phyloP scores from a whole-genome alignment of 2,113 vertebrate species.

The Heteronetta atricapilla region DNA sequence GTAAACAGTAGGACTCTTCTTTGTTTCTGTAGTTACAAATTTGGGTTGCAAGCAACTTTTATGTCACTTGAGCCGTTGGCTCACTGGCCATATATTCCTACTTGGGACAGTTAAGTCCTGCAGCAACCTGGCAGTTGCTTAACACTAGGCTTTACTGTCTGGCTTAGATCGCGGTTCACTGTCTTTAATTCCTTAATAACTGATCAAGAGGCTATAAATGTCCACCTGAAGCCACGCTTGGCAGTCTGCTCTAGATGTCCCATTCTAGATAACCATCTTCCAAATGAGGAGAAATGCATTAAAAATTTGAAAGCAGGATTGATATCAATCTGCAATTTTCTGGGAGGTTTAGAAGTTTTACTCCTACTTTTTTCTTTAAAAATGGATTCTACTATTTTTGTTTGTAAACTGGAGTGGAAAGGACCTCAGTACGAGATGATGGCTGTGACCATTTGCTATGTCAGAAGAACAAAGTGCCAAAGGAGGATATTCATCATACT shows the following conservation, averaged over 20 bases:
- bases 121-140: background rate
- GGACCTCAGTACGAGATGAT: background rate
- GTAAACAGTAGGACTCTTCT: constrained; percentile 70
- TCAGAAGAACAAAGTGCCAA: background rate
- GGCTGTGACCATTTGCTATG: background rate
- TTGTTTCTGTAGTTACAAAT: background rate
- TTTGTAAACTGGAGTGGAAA: background rate
- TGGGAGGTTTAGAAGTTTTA: background rate
- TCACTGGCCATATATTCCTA: background rate
- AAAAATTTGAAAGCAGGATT: background rate
- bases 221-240: background rate
- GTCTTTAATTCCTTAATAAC: constrained; percentile 9
- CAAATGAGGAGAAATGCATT: background rate
- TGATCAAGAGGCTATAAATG: background rate
- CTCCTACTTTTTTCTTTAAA: background rate
- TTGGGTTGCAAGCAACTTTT: background rate
- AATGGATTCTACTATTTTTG: background rate
- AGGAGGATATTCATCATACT: background rate
- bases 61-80: background rate
- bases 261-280: background rate
- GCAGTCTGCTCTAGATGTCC: background rate
- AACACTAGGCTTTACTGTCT: background rate
- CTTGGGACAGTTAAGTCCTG: background rate
- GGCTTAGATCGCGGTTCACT: background rate
- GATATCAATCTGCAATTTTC: background rate